phyloP scores from a whole-genome alignment of 92 coral and sea anemone species.

The Porites divaricata region DNA sequence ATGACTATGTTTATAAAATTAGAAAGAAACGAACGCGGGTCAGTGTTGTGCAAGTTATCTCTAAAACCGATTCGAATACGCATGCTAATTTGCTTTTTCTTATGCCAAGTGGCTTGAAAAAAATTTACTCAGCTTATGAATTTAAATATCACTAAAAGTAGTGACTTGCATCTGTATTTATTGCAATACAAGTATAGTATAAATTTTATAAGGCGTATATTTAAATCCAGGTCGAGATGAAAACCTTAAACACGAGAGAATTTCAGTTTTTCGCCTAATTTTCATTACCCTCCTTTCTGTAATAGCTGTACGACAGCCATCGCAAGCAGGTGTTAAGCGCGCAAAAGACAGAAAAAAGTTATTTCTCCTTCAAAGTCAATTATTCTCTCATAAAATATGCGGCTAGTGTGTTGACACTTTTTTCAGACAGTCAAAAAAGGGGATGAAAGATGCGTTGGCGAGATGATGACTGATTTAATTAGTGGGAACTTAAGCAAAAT shows the following conservation, averaged over 20 bases:
- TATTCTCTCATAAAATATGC: no score
- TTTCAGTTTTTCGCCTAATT: neutral
- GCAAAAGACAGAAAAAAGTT: no score
- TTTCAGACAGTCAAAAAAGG: no score
- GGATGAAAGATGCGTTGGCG: no score
- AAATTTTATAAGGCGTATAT: neutral
- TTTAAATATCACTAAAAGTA: neutral
- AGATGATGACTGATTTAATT: no score
- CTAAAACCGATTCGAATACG: neutral
- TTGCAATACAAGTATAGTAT: neutral
- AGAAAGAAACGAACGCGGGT: neutral
- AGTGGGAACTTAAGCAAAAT: no score
- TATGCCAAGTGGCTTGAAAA: neutral
- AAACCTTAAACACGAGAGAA: neutral
- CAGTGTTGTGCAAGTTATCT: neutral
- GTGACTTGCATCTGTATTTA: neutral
- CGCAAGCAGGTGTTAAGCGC: no score
- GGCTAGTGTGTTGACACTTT: no score
- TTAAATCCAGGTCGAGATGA: neutral
- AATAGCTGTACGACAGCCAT: no score
- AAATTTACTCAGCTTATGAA: neutral
- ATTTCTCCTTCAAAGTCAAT: no score
- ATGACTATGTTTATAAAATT: neutral
- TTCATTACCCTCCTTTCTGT: no score
- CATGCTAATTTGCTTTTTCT: slow-evolving; percentile 11